Percentiles rank a stretch among this genome's conserved stretches.
phyloP scores from a whole-genome alignment of 2,888 invertebrate genomes.

The Aphidoletes aphidimyza region DNA sequence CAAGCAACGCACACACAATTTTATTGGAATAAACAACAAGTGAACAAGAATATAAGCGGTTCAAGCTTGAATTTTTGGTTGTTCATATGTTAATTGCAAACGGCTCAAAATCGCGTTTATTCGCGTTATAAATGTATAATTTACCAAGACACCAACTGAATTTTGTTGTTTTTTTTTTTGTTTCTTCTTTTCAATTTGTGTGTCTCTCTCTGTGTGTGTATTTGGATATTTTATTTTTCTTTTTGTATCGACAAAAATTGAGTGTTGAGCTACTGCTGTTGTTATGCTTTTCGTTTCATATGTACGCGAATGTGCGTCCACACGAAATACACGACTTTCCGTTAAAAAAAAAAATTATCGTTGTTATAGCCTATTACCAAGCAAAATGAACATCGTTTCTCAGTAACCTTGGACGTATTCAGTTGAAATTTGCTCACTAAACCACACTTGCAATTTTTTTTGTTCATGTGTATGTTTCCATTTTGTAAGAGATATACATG shows the following conservation, averaged over 20 bases:
- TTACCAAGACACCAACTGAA: slow-evolving; percentile 1
- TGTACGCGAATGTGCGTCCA: not conserved
- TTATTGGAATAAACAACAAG: slow-evolving; percentile 17
- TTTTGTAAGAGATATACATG: slow-evolving; percentile 6
- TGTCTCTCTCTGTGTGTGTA: no score
- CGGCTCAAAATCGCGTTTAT: no score
- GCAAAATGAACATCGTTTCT: slow-evolving; percentile 33
- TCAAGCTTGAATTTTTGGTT: not conserved
- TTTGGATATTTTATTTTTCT: not conserved
- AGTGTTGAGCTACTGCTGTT: not conserved
- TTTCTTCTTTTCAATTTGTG: no score
- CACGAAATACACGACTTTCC: not conserved
- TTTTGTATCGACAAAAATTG: not conserved
- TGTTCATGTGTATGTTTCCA: not conserved
- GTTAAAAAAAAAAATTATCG: slow-evolving; percentile 38
- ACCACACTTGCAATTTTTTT: not conserved
- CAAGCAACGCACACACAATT: no score
- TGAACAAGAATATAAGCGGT: not conserved
- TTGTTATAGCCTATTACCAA: slow-evolving; percentile 18
- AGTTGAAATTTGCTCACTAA: slow-evolving; percentile 23
- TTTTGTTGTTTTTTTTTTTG: not conserved
- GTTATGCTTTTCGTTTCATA: not conserved
- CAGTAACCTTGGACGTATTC: slow-evolving; percentile 26
- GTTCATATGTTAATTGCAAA: slow-evolving; percentile 23
- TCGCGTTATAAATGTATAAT: slow-evolving; percentile 2